Evolutionary conservation across 2,797 vertebrate species (phyloP), one percentile per base, ranked within the genome.

Genomic region (Kryptopterus vitreolus): DNA sequence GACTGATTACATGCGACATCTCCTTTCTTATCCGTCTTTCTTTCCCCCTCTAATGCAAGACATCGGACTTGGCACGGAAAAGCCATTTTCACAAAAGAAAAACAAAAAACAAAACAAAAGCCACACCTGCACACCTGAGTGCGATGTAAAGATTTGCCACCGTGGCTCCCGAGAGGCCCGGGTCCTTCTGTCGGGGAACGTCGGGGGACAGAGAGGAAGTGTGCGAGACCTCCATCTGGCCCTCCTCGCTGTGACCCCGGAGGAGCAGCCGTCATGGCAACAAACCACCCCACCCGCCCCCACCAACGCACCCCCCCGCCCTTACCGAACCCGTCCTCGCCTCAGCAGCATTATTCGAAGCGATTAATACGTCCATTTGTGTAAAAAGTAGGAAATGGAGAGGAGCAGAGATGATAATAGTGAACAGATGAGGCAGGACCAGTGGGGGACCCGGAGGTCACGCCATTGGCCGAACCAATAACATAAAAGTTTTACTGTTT

Each of bases 381-480:
- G 35, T 78, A 74, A 84, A 85, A 78, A 81, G 78, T 66, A 74
- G 78, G 78, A 75, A 73, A 80, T 52, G 43, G 71, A 76, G 81
- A 80, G 84, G 76, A 83, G 76, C 78, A 81, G 80, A 81, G 74
- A 81, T 62, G 68, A 77, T 82, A 83, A 86, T 87, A 85, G 72
- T 76, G 83, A 88, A 74, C 89, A 89, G 87, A 90, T 90, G 88
- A n/a, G n/a, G 88, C 63, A 48, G 72, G 78, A 77, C 65, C 35
- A 59, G 85, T 72, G 66, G 84, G 83, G 63, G 61, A 76, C 68
- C 55, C 62, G 58, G 83, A 75, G 86, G 81, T 86, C 81, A 78
- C 43, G 48, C 35, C 61, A 73, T 74, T 75, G 72, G 55, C 15
- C 72, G 9, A 18, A 75, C n/a, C 72, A 18, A 58, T 82, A 77